A percentile compares a stretch with the other conserved stretches of the same genome.
Evolutionary conservation across 2,797 vertebrate genomes (phyloP).

Genomic region (Oreortyx pictus): DNA sequence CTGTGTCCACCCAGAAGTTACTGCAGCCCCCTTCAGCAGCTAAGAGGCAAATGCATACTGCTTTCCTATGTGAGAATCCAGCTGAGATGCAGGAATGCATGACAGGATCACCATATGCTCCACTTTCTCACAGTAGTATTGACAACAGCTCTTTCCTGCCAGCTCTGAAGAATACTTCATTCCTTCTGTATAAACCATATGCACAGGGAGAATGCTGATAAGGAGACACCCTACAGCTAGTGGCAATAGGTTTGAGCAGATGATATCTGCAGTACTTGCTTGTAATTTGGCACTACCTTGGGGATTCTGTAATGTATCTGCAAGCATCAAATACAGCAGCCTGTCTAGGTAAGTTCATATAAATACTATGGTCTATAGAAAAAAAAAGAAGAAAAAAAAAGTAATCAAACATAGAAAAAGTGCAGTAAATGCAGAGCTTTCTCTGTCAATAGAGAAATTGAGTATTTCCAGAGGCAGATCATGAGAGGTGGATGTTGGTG

Average conservation of each 20-base stretch:
- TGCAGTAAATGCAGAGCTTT: background rate
- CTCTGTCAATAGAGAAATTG: background rate
- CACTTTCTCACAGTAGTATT: background rate
- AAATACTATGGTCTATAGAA: background rate
- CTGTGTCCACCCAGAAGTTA: background rate
- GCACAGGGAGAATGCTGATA: background rate
- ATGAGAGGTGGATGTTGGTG: background rate
- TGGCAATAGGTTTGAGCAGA: background rate
- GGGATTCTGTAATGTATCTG: background rate
- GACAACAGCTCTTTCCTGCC: conserved; percentile 45
- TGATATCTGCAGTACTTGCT: background rate
- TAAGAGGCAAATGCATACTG: conserved; percentile 34
- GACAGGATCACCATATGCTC: conserved; percentile 62
- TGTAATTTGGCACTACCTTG: background rate
- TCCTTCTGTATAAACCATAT: conserved; percentile 20
- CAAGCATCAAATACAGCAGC: background rate
- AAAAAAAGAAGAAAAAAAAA: background rate
- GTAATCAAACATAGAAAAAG: background rate
- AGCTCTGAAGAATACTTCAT: background rate
- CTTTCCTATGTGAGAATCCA: background rate
- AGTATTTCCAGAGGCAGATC: background rate
- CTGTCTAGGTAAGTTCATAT: background rate
- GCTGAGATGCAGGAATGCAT: conserved; percentile 35
- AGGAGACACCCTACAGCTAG: background rate
- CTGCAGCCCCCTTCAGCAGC: conserved; percentile 44